Evolutionary conservation across 2,113 vertebrate species (phyloP), one percentile per base, ranked within the genome.

Genomic region (Cheirogaleus medius): DNA sequence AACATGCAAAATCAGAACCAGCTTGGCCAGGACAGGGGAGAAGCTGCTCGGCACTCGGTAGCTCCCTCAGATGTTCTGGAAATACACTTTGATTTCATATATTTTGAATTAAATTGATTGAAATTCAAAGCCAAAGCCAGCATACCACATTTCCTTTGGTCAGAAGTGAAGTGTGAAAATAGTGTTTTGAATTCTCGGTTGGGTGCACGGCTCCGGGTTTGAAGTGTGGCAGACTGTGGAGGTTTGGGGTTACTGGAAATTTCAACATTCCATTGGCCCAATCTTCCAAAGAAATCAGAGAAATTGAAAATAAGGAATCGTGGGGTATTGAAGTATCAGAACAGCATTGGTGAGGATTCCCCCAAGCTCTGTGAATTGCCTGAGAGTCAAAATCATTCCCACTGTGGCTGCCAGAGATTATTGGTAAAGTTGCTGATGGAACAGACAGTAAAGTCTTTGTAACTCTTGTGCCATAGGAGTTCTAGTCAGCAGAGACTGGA

Each of bases 111-210:
- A 97, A 83, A 97, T 96, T 80, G 97, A 98, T 97, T 97, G 97
- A 97, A 97, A 98, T 97, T 96, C 98, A 97, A 98, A 96, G 95
- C 97, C 76, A 42, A 95, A 94, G 96, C 98, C 97, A 97, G 76
- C 95, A 97, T 98, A 97, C 98, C 97, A 97, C 95, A 93, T 97
- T 98, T 97, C 98, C 98, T 97, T 97, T 97, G 98, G 98, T 97
- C 98, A 97, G 98, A 97, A 97, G 97, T 84, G 95, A 98, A 98
- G 98, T 98, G 98, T 98, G 98, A 98, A 98, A 96, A 90, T 39
- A 97, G 92, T 94, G 95, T 97, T 98, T 98, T 97, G 97, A 96
- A 95, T 98, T 96, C 94, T 95, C 76, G 68, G 95, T 96, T 96
- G 97, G 96, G 97, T 60, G 90, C 94, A 89, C 56, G 77, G 84